Conservation (phyloP, 2,888 invertebrate species). For the Leucoptera coffeella region DNA sequence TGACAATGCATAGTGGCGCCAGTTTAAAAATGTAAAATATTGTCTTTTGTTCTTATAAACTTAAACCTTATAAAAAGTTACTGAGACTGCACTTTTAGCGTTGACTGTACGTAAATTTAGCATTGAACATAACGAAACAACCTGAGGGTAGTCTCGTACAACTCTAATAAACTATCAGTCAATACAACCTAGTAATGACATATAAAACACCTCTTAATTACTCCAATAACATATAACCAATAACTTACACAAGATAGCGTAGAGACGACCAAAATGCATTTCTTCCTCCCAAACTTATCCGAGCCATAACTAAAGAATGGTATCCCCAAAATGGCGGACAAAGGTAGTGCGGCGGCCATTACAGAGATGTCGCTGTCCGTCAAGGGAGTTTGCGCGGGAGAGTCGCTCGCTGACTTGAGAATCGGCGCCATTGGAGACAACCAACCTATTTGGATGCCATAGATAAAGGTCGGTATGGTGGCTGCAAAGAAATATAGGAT, state of each 20-base stretch:
- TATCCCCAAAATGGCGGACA: slow-evolving; percentile 42
- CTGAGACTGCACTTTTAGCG: no score
- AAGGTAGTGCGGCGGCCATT: slow-evolving; percentile 44
- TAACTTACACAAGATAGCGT: slow-evolving; percentile 41
- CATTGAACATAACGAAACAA: no score
- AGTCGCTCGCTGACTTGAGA: slow-evolving; percentile 19
- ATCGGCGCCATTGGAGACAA: slow-evolving; percentile 39
- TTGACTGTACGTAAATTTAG: no score
- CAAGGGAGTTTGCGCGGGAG: slow-evolving; percentile 21
- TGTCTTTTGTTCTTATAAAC: no score
- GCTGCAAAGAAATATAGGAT: slow-evolving; percentile 18
- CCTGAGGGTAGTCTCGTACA: no score
- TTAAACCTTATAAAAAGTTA: no score
- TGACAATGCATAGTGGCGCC: no score
- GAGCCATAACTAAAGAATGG: slow-evolving; percentile 41
- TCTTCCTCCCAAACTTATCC: slow-evolving; percentile 38
- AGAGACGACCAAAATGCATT: slow-evolving; percentile 37
- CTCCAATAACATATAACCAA: no score
- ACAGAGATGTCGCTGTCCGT: slow-evolving; percentile 27
- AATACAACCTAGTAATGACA: no score
- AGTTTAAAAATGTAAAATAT: no score
- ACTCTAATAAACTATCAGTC: no score
- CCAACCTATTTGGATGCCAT: slow-evolving; percentile 48
- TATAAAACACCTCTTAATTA: no score
- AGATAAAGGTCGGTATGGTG: slow-evolving; percentile 40